Conservation (phyloP, 2,113 vertebrate genomes). For the human (Homo sapiens) region DNA sequence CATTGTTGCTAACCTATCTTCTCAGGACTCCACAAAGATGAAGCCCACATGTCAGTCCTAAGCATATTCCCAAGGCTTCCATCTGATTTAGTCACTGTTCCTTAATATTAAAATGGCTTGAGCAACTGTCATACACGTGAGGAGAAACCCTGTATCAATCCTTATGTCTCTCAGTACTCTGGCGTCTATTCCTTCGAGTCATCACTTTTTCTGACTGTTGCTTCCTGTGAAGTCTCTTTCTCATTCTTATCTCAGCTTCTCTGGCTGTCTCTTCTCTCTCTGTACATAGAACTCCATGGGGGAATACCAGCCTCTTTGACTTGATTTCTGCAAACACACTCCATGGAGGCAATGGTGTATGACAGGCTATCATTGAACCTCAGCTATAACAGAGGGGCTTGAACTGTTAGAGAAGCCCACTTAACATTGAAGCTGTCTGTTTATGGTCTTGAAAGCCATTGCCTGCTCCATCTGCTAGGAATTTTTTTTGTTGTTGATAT, state of each 20-base stretch:
- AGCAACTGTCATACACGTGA: not conserved
- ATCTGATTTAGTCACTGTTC: not conserved
- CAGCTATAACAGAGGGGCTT: not conserved
- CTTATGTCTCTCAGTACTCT: not conserved
- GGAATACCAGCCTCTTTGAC: not conserved
- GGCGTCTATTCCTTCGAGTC: not conserved
- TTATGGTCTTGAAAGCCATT: not conserved
- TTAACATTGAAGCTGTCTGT: not conserved
- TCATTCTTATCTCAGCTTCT: not conserved
- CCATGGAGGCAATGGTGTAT: no score
- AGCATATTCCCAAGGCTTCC: not conserved
- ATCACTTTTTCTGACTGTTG: not conserved
- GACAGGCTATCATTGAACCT: not conserved
- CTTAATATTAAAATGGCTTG: not conserved
- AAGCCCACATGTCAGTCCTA: not conserved
- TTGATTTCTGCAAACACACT: not conserved
- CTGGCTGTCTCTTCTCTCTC: not conserved
- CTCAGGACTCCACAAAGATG: not conserved
- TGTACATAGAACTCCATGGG: not conserved
- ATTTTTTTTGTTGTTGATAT: not conserved
- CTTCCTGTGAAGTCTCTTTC: not conserved
- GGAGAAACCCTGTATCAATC: not conserved
- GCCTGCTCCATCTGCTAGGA: not conserved
- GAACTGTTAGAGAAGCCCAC: not conserved
- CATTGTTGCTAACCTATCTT: not conserved